Evolutionary conservation across 2,113 vertebrate genomes (phyloP).

Genomic region (Ptilorrhoa leucosticta): DNA sequence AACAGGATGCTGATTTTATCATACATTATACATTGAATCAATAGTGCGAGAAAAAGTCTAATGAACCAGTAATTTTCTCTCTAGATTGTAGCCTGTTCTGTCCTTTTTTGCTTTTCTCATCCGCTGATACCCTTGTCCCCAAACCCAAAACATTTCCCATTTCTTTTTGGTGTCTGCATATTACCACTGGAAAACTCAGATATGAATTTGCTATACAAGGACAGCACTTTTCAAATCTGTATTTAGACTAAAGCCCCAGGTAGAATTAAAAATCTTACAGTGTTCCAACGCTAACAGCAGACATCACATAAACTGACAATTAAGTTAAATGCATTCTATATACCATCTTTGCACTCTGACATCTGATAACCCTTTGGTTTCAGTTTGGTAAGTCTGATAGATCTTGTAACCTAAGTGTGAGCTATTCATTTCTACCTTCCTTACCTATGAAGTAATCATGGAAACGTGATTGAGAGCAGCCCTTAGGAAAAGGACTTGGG

Average conservation of each 20-base stretch:
- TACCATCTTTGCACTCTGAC: not conserved
- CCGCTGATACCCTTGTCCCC: not conserved
- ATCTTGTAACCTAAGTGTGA: not conserved
- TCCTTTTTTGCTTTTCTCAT: not conserved
- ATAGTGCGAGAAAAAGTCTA: not conserved
- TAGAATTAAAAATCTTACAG: not conserved
- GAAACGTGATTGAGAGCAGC: not conserved
- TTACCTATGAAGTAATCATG: not conserved
- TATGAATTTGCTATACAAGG: not conserved
- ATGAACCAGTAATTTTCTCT: not conserved
- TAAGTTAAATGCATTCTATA: not conserved
- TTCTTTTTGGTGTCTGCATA: not conserved
- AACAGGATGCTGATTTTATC: not conserved
- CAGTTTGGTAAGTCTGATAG: not conserved
- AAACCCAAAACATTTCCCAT: not conserved
- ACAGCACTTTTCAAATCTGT: not conserved
- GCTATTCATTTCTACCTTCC: not conserved
- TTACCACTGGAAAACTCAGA: not conserved
- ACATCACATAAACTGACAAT: not conserved
- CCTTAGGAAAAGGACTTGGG: not conserved
- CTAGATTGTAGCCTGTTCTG: not conserved
- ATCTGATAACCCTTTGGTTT: not conserved
- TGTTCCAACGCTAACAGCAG: not conserved
- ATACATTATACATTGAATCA: not conserved
- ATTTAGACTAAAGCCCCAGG: not conserved